Conservation (phyloP, 2,797 vertebrate genomes). For the Danionella dracula region DNA sequence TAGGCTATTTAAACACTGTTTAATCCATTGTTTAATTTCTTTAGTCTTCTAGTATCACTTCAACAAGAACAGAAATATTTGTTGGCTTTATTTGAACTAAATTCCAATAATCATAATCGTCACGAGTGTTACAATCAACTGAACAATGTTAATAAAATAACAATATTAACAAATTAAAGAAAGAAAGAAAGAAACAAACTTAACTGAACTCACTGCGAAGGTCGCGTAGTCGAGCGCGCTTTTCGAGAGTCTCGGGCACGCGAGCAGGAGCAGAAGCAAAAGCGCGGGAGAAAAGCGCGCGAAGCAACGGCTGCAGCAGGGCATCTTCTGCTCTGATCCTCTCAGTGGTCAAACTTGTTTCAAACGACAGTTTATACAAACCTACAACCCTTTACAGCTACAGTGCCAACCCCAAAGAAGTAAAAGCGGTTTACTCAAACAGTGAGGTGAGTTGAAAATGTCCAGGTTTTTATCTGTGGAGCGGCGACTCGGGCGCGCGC, state of each 20-base stretch:
- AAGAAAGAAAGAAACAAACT: no score
- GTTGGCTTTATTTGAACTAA: no score
- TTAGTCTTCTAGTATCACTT: no score
- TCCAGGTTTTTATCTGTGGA: neutral
- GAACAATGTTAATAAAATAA: no score
- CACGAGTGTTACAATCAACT: no score
- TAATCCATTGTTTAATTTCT: no score
- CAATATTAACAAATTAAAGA: no score
- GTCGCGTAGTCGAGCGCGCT: conserved; percentile 25
- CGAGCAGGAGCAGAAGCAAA: conserved; percentile 41
- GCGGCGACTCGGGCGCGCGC: neutral
- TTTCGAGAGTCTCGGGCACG: conserved; percentile 34
- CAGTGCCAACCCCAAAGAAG: neutral
- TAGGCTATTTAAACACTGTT: no score
- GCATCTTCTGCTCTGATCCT: conserved; percentile 17
- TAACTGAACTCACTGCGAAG: neutral
- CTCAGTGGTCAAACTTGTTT: neutral
- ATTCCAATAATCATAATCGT: no score
- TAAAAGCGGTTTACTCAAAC: neutral
- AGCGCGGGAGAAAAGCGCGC: conserved; percentile 30
- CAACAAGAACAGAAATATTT: no score
- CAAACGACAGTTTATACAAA: neutral
- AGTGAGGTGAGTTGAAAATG: neutral
- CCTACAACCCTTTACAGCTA: no score
- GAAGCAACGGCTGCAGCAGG: conserved; percentile 16